Conservation (phyloP, 2,113 vertebrate species). For the Lontra canadensis region DNA sequence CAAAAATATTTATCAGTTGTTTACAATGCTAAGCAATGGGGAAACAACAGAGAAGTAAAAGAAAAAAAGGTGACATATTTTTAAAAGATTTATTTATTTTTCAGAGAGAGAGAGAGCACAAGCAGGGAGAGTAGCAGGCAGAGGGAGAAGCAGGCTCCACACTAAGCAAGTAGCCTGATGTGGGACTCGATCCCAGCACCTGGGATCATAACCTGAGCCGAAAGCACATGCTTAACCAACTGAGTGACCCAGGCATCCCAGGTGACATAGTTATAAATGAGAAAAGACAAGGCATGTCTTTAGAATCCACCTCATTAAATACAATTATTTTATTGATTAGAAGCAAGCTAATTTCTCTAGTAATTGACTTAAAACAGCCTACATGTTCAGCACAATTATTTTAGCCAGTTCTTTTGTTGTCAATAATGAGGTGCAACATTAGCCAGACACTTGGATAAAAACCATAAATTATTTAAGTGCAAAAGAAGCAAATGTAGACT, state of each 20-base stretch:
- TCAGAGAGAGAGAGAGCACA: no score
- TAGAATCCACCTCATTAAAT: neutral
- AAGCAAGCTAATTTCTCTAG: neutral
- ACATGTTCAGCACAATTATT: neutral
- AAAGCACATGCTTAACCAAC: no score
- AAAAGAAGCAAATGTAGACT: slow-evolving; percentile 32
- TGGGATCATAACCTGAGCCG: no score
- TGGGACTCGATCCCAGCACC: no score
- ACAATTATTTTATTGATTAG: neutral
- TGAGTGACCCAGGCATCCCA: no score
- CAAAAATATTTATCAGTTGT: neutral
- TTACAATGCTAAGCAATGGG: neutral
- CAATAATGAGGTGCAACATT: neutral
- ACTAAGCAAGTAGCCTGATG: no score
- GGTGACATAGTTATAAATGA: neutral
- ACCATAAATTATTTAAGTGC: slow-evolving; percentile 51
- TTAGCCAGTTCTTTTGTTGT: neutral
- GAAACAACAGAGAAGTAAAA: neutral
- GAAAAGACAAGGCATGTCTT: neutral
- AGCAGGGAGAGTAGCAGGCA: no score
- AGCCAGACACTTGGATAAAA: slow-evolving; percentile 6
- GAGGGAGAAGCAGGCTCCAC: no score
- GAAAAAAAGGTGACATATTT: neutral
- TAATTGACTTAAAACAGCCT: neutral
- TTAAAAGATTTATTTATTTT: no score